A percentile compares a stretch with the other conserved stretches of the same genome.
Evolutionary conservation across 2,888 invertebrate species (phyloP).

Genomic region (Meliscaeva auricollis): DNA sequence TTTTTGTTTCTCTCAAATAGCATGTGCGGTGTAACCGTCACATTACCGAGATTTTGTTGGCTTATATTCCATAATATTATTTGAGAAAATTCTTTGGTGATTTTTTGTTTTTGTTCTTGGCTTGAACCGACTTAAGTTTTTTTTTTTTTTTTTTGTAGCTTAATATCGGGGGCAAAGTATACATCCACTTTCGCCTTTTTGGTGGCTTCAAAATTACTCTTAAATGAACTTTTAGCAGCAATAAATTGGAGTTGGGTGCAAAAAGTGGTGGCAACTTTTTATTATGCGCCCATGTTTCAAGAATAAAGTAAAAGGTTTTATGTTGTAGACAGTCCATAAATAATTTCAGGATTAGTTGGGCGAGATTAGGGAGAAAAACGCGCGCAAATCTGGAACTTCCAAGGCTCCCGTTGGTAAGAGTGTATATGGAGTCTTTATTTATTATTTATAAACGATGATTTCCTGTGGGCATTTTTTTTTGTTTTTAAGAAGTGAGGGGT

Average conservation of each 20-base stretch:
- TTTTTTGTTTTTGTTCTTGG: constrained; percentile 8
- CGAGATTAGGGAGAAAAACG: constrained; percentile 57
- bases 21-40: constrained; percentile 29
- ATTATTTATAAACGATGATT: constrained; percentile 75
- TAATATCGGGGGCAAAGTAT: constrained; percentile 34
- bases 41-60: constrained; percentile 54
- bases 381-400: constrained; percentile 54
- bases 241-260: constrained; percentile 75
- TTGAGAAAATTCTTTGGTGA: constrained; percentile 30
- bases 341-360: constrained; percentile 74
- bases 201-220: constrained; percentile 67
- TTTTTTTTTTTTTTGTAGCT: constrained; percentile 6
- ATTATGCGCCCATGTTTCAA: constrained; percentile 72
- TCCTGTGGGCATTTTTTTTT: constrained; percentile 69
- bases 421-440: constrained; percentile 39
- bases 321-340: constrained; percentile 76
- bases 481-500: constrained; percentile 13
- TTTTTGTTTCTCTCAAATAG: neutral
- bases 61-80: constrained; percentile 64
- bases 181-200: constrained; percentile 47
- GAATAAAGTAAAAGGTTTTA: constrained; percentile 73
- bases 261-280: constrained; percentile 74
- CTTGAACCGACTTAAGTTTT: neutral
- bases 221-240: constrained; percentile 75
- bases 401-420: constrained; percentile 6